Evolutionary conservation across 2,113 vertebrate species (phyloP).

Genomic region (Asarcornis scutulata): DNA sequence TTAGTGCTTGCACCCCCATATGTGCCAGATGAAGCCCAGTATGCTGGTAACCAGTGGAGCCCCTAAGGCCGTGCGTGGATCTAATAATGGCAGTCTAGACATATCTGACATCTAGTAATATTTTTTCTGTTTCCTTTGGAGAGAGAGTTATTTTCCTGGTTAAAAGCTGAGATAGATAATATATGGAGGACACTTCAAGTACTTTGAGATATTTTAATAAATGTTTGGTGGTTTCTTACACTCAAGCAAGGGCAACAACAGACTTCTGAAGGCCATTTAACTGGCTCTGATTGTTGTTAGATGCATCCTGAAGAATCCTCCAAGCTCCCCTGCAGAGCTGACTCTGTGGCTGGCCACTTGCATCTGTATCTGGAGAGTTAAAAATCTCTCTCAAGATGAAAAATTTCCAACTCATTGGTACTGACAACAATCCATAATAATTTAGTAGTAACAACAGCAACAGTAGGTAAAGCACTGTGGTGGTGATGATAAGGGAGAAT

Average conservation of each 20-base stretch:
- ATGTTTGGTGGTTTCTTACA: not conserved
- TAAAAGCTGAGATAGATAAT: not conserved
- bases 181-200: not conserved
- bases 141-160: not conserved
- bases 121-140: not conserved
- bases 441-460: not conserved
- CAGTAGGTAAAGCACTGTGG: not conserved
- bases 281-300: not conserved
- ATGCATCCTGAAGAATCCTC: not conserved
- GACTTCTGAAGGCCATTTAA: not conserved
- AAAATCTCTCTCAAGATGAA: not conserved
- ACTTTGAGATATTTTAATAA: not conserved
- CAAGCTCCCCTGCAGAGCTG: not conserved
- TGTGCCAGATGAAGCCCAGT: not conserved
- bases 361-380: not conserved
- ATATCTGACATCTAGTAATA: not conserved
- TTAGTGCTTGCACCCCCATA: not conserved
- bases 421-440: not conserved
- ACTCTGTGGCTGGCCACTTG: not conserved
- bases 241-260: not conserved
- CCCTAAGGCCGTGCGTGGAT: not conserved
- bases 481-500: not conserved
- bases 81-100: not conserved
- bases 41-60: not conserved
- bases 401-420: not conserved